A percentile compares a stretch with the other conserved stretches of the same genome.
These are phyloP conservation scores for Enoplolaimus lenunculus DNA, from an alignment of 2,888 invertebrate genomes.

Conservation along the genomic window DNA sequence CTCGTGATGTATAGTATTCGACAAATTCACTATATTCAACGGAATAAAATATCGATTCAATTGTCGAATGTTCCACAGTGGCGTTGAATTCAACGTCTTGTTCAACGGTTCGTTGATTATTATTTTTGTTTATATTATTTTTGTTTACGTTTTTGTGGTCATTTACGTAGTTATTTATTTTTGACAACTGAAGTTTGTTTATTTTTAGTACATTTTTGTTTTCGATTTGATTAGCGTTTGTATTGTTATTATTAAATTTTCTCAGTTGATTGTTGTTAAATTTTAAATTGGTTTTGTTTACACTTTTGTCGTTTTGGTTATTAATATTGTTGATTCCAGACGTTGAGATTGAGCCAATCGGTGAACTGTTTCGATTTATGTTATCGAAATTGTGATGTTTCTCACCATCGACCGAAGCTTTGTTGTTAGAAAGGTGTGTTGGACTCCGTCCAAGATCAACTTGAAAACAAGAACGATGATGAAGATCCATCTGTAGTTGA, in stretches of 20 bases:
- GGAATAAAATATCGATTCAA: slow-evolving; percentile 9
- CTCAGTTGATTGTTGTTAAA: not conserved
- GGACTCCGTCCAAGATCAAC: not conserved
- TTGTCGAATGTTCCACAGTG: not conserved
- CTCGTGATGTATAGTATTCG: slow-evolving; percentile 2
- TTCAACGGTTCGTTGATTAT: not conserved
- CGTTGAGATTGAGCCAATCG: not conserved
- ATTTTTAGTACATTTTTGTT: not conserved
- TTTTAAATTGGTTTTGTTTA: not conserved
- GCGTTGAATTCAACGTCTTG: not conserved
- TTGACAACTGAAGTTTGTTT: too few species aligned
- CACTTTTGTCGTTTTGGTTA: too few species aligned
- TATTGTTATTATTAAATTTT: too few species aligned
- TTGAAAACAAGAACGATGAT: slow-evolving; percentile 16
- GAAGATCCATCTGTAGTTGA: slow-evolving; percentile 5
- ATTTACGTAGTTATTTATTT: not conserved
- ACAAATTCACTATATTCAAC: slow-evolving; percentile 11
- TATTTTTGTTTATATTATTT: too few species aligned
- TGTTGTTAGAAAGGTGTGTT: not conserved
- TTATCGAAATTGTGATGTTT: not conserved
- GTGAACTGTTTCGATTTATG: not conserved
- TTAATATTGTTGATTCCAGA: too few species aligned
- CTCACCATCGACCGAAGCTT: not conserved
- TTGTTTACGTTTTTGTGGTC: too few species aligned
- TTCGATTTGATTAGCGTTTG: too few species aligned